Conservation (phyloP, 2,797 vertebrate species). For the Malacoraja senta region DNA sequence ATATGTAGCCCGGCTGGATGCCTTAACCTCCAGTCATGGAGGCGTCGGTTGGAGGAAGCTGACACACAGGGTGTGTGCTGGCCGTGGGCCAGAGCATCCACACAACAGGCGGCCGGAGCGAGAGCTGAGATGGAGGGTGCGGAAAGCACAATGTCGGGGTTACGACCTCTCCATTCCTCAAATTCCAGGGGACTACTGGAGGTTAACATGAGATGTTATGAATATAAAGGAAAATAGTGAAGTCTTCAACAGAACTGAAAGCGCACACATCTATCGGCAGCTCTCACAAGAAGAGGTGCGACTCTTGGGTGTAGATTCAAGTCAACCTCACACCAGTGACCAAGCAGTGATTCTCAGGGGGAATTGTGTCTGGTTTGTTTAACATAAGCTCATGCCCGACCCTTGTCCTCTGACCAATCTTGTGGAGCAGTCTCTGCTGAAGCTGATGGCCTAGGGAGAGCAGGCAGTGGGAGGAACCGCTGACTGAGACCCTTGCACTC, state of each 20-base stretch:
- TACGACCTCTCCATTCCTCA: not conserved
- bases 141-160: not conserved
- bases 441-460: too few relatives aligned
- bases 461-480: too few relatives aligned
- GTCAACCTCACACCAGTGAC: not conserved
- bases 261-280: not conserved
- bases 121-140: not conserved
- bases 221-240: not conserved
- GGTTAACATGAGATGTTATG: not conserved
- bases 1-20: too few relatives aligned
- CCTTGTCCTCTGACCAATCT: not conserved
- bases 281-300: not conserved
- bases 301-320: not conserved
- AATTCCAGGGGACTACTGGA: conserved; percentile 3
- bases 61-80: too few relatives aligned
- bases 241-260: not conserved
- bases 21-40: too few relatives aligned
- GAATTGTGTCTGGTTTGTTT: not conserved
- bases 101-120: not conserved
- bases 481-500: too few relatives aligned
- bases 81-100: too few relatives aligned
- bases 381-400: not conserved
- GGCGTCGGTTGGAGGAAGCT: too few relatives aligned
- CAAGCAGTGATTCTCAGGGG: not conserved
- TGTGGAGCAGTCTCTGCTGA: too few relatives aligned